Base-by-base conservation (phyloP, 2,113 vertebrate genomes). In the Lynx canadensis region DNA sequence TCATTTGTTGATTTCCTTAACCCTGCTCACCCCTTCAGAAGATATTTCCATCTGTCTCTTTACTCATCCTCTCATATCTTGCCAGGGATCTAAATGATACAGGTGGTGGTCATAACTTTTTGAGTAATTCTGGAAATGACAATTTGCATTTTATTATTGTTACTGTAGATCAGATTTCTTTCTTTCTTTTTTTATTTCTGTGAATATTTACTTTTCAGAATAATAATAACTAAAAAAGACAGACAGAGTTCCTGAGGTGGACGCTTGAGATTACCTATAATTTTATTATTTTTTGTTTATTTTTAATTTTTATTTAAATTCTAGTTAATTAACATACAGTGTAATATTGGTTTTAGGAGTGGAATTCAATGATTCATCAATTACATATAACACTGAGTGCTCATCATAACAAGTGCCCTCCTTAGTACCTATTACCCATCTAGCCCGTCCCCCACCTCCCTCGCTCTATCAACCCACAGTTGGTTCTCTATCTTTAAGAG, bases 1-100 rank as follows among this genome's bases (percentile, higher is more conserved):
- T n/a, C 19, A 18, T 16, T 85, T 90, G n/a, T 81, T 74, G n/a
- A 57, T 97, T 81, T 95, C 57, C 29, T 95, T 94, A 81, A 71
- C 31, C 5, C 33, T 94, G 66, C 16, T 9, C 31, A 78, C n/a
- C 41, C 4, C 68, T 91, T 93, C 36, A 55, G 41, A 96, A 45
- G 29, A 55, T 79, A 7, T 68, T 15, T 84, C 16, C 21, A 36
- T 94, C 68, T 69, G 13, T 50, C 29, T 89, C n/a, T 31, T 52
- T 80, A 76, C 11, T 78, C 33, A 83, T 88, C 76, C 65, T 31
- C 7, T 78, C 41, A 27, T 48, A 36, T 76, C 36, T 27, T 74
- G 16, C 19, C 38, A 38, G 16, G 52, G 84, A 36, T 94, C 73
- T 85, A 69, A 69, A n/a, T 36, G 50, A 92, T 10, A 48, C 5